phyloP scores from a whole-genome alignment of 2,888 invertebrate species.

The Rhopalosiphum nymphaeae region DNA sequence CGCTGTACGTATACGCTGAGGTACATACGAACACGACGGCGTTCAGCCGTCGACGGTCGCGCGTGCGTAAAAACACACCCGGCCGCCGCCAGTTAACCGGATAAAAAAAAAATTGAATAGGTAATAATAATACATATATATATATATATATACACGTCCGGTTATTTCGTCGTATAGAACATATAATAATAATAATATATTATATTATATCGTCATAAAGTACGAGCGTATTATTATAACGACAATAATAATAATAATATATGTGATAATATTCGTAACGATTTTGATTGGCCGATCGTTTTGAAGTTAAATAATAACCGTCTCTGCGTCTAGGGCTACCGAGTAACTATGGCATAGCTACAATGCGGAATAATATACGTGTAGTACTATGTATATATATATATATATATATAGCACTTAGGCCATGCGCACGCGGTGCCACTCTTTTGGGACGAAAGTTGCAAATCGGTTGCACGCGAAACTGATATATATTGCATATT shows the following conservation, averaged over 20 bases:
- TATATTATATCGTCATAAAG: background rate
- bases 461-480: too few relatives aligned
- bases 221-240: background rate
- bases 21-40: background rate
- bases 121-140: background rate
- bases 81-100: background rate
- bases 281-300: background rate
- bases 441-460: too few relatives aligned
- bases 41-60: background rate
- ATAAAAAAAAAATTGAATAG: background rate
- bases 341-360: background rate
- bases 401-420: too few relatives aligned
- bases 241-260: too few relatives aligned
- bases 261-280: background rate
- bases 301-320: background rate
- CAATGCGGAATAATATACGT: too few relatives aligned
- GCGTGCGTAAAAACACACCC: conserved; percentile 11
- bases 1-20: background rate
- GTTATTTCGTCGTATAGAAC: background rate
- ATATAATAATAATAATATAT: background rate
- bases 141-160: background rate
- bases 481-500: too few relatives aligned
- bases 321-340: background rate
- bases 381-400: too few relatives aligned
- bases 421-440: too few relatives aligned